phyloP scores from a whole-genome alignment of 2,888 invertebrate genomes.

The Standfussiana lucernea region DNA sequence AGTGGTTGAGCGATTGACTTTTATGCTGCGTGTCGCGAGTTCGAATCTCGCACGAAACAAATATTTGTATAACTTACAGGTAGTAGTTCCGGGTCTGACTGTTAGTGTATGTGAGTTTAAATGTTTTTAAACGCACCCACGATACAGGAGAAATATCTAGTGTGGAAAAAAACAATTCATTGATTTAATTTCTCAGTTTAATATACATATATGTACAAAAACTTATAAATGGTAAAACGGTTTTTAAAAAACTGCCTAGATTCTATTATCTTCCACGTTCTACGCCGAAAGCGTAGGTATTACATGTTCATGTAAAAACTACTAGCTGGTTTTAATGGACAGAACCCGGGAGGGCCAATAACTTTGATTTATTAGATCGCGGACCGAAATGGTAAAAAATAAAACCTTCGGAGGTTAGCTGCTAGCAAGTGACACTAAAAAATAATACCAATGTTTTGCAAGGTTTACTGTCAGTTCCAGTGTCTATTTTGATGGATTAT shows the following conservation, averaged over 20 bases:
- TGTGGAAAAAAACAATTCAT: too few species aligned
- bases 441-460: not conserved
- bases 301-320: conserved; percentile 26
- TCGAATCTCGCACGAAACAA: too few species aligned
- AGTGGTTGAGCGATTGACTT: too few species aligned
- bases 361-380: conserved; percentile 10
- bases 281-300: conserved; percentile 4
- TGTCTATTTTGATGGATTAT: not conserved
- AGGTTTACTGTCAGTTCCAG: not conserved
- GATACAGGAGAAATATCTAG: too few species aligned
- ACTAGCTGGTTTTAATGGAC: conserved; percentile 14
- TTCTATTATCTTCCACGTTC: not conserved
- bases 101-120: too few species aligned
- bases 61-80: too few species aligned
- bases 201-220: conserved; percentile 5
- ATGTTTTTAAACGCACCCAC: too few species aligned
- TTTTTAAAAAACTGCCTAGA: conserved; percentile 16
- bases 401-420: not conserved
- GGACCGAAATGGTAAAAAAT: not conserved
- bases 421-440: not conserved
- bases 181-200: not conserved
- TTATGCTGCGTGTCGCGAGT: too few species aligned
- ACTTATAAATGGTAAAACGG: not conserved
- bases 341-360: not conserved
- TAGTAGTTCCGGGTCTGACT: too few species aligned